These are phyloP conservation scores for Eupithecia abbreviata DNA, from an alignment of 2,888 invertebrate genomes.

Conservation along the genomic window DNA sequence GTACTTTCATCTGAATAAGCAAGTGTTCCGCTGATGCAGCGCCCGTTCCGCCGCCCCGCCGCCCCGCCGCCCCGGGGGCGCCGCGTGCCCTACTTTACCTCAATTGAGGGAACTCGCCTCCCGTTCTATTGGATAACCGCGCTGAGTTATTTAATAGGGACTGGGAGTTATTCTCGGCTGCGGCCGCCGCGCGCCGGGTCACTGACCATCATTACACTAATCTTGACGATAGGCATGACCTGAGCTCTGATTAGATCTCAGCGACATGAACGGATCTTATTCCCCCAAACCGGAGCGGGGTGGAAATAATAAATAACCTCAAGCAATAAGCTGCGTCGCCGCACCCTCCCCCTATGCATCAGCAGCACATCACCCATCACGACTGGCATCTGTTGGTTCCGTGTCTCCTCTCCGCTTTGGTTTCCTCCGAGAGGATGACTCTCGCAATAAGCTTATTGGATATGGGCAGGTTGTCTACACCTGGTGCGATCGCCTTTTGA, in stretches of 20 bases:
- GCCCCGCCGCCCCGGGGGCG: slow-evolving; percentile 3
- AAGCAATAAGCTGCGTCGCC: too few relatives aligned
- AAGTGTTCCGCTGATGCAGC: too few relatives aligned
- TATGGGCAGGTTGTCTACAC: background rate
- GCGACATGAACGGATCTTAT: too few relatives aligned
- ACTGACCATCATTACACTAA: background rate
- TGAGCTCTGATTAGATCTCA: background rate
- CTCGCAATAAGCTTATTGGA: background rate
- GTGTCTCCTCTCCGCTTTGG: background rate
- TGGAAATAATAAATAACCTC: too few relatives aligned
- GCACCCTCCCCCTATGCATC: background rate
- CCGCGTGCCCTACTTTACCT: slow-evolving; percentile 25
- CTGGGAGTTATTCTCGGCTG: background rate
- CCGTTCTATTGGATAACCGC: background rate
- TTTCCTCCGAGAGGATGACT: background rate
- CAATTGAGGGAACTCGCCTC: background rate
- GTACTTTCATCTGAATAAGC: slow-evolving; percentile 21
- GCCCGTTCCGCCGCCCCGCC: too few relatives aligned
- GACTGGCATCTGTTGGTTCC: background rate
- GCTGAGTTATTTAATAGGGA: background rate
- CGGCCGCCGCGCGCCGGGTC: background rate
- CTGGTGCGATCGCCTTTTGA: background rate
- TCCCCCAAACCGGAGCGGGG: background rate
- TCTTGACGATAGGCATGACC: background rate
- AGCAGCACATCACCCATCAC: background rate